Conservation (phyloP, 2,888 invertebrate species). For the Habrosyne pyritoides region DNA sequence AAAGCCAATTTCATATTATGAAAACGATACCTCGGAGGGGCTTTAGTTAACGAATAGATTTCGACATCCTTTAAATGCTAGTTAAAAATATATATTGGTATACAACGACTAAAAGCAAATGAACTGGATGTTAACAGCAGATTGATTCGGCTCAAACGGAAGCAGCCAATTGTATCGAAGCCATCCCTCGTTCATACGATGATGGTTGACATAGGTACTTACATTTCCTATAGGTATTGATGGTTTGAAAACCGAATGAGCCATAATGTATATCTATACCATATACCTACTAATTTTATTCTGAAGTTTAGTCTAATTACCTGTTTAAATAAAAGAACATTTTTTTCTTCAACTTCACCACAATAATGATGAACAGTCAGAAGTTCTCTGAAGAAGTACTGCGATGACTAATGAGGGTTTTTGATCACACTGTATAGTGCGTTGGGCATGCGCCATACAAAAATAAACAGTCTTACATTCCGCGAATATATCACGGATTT, state of each 20-base stretch:
- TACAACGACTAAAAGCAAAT: neutral
- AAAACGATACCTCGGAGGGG: too few relatives aligned
- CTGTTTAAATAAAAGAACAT: neutral
- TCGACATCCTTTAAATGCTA: too few relatives aligned
- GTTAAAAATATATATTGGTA: neutral
- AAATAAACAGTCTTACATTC: constrained; percentile 71
- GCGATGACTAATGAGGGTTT: constrained; percentile 63
- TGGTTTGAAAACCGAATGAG: too few relatives aligned
- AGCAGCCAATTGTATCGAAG: constrained; percentile 71
- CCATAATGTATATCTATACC: too few relatives aligned
- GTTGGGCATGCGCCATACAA: constrained; percentile 45
- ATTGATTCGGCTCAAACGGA: constrained; percentile 69
- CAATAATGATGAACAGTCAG: neutral
- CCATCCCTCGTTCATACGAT: constrained; percentile 34
- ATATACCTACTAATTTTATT: neutral
- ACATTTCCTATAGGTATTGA: neutral
- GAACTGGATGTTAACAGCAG: constrained; percentile 24
- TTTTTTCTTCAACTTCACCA: neutral
- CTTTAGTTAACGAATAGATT: too few relatives aligned
- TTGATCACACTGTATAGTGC: constrained; percentile 45
- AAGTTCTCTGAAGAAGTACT: neutral
- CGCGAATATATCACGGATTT: constrained; percentile 60
- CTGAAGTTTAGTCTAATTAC: neutral
- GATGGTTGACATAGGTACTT: constrained; percentile 7
- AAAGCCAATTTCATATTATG: too few relatives aligned